Conservation (phyloP, 2,888 invertebrate species). For the Athalia cordata region DNA sequence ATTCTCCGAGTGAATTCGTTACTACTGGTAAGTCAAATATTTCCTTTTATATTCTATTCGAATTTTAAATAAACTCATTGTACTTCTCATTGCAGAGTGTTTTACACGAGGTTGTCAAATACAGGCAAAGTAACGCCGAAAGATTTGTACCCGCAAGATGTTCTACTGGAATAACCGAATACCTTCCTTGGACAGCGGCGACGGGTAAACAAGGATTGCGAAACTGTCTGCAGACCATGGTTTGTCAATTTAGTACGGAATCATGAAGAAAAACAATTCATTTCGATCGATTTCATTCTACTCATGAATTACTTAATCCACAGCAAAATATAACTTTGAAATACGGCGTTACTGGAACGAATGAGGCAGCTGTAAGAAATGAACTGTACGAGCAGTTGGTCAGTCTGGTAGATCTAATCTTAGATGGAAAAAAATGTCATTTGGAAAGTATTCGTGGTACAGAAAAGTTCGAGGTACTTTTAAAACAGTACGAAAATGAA, state of each 20-base stretch:
- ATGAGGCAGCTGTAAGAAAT: slow-evolving; percentile 76
- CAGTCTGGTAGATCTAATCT: slow-evolving; percentile 81
- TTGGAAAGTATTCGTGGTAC: slow-evolving; percentile 80
- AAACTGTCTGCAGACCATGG: slow-evolving; percentile 68
- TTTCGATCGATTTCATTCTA: not conserved
- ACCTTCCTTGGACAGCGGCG: slow-evolving; percentile 86
- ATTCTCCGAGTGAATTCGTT: slow-evolving; percentile 68
- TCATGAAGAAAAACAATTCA: not conserved
- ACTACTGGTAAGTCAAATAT: slow-evolving; percentile 62
- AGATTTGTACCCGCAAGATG: slow-evolving; percentile 74
- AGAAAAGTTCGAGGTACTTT: slow-evolving; percentile 76
- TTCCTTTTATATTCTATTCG: slow-evolving; percentile 34
- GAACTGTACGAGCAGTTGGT: slow-evolving; percentile 82
- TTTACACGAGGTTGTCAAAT: slow-evolving; percentile 80
- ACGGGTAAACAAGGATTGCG: slow-evolving; percentile 75
- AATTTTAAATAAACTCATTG: slow-evolving; percentile 20
- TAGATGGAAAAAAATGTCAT: slow-evolving; percentile 84
- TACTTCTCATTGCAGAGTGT: slow-evolving; percentile 73
- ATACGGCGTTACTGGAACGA: slow-evolving; percentile 77
- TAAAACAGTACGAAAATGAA: slow-evolving; percentile 82
- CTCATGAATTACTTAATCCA: slow-evolving; percentile 34
- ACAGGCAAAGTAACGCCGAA: slow-evolving; percentile 78
- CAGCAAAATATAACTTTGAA: slow-evolving; percentile 68
- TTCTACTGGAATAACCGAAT: slow-evolving; percentile 74
- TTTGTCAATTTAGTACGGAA: slow-evolving; percentile 47